These are phyloP conservation scores for Pachyuromys duprasi DNA, from an alignment of 2,797 vertebrate species.

Conservation along the genomic window DNA sequence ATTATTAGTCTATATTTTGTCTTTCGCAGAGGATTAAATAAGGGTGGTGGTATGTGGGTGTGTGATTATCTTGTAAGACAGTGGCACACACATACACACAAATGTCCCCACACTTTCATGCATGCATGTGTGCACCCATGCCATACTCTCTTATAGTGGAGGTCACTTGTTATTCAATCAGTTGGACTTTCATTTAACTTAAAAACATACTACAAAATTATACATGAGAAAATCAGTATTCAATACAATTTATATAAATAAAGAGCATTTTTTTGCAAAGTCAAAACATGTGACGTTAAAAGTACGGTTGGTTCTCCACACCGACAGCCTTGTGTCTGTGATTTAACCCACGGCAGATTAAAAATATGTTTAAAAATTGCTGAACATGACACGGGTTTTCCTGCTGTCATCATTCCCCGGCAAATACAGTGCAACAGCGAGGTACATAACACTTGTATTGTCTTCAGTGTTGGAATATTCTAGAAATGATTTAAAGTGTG, in stretches of 20 bases:
- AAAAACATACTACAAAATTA: background rate
- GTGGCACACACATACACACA: background rate
- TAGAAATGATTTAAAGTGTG: background rate
- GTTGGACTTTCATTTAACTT: background rate
- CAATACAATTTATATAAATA: background rate
- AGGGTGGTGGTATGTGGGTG: no score
- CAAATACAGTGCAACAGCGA: background rate
- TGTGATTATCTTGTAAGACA: background rate
- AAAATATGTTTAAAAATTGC: background rate
- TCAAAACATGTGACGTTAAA: background rate
- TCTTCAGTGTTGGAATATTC: background rate
- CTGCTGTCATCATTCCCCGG: no score
- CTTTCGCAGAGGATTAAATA: background rate
- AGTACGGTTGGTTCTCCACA: background rate
- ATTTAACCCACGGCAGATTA: background rate
- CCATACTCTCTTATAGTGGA: background rate
- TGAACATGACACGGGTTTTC: background rate
- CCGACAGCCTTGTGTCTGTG: background rate
- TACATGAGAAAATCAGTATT: background rate
- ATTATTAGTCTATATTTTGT: background rate
- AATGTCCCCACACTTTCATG: background rate
- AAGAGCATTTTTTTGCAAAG: background rate
- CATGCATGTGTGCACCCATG: background rate
- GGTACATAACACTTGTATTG: background rate
- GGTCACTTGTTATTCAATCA: background rate